Conservation (phyloP, 2,797 vertebrate species). For the Oophaga sylvatica region DNA sequence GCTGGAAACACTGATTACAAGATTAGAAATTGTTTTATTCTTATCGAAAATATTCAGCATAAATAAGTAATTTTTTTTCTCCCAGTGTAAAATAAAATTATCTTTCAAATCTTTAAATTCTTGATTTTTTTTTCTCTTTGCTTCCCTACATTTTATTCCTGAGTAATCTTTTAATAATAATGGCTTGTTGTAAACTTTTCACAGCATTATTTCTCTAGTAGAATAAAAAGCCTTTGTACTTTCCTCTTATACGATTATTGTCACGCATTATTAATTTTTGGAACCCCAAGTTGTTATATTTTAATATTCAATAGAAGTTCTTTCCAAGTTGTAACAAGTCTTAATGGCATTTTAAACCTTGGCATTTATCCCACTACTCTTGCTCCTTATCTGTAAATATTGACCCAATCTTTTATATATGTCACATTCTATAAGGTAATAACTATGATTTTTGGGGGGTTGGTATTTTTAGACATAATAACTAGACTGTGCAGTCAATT, state of each 20-base stretch:
- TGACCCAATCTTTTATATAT: neutral
- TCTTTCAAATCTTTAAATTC: constrained; percentile 1
- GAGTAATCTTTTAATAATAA: neutral
- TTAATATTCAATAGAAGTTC: neutral
- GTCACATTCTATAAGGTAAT: neutral
- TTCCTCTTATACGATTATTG: neutral
- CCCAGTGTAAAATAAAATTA: neutral
- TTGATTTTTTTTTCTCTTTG: neutral
- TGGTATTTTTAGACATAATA: constrained; percentile 24
- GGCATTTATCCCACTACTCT: neutral
- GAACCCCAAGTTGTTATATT: neutral
- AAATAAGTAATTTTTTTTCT: neutral
- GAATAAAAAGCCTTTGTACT: constrained; percentile 9
- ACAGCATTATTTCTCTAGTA: neutral
- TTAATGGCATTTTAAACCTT: neutral
- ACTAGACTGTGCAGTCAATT: constrained; percentile 7
- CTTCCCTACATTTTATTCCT: neutral
- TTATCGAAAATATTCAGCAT: neutral
- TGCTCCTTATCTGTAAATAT: neutral
- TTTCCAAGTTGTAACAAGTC: neutral
- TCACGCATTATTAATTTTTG: constrained; percentile 8
- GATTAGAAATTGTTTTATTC: neutral
- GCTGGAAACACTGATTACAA: neutral
- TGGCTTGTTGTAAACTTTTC: neutral
- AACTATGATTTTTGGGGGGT: neutral